Conservation (phyloP, 37 sponge, comb jelly and placozoan species). For the Tethya wilhelma region DNA sequence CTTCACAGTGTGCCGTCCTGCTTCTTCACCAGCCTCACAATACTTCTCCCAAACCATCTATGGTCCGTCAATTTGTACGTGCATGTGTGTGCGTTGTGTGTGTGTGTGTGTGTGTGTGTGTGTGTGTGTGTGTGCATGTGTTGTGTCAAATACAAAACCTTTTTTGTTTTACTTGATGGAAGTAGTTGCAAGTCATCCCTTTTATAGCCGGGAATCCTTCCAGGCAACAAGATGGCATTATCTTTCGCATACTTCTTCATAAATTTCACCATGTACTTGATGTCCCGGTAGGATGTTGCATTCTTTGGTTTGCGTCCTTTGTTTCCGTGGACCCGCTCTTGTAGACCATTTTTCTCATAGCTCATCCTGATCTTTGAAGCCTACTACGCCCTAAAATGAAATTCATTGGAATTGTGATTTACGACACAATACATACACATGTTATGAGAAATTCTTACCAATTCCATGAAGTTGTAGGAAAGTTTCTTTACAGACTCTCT, state of each 20-base stretch:
- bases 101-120: too few species aligned
- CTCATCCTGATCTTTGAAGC: neutral
- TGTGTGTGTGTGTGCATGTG: too few species aligned
- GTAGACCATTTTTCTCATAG: neutral
- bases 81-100: too few species aligned
- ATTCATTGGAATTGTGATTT: too few species aligned
- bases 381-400: too few species aligned
- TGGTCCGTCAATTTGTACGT: neutral
- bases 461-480: too few species aligned
- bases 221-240: slow-evolving; percentile 14
- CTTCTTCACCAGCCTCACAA: neutral
- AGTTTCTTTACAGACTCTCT: too few species aligned
- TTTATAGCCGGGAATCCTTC: slow-evolving; percentile 8
- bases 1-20: neutral
- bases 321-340: slow-evolving; percentile 4
- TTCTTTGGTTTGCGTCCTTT: neutral
- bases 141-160: too few species aligned
- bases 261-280: slow-evolving; percentile 8
- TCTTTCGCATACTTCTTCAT: slow-evolving; percentile 8
- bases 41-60: neutral
- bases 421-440: too few species aligned
- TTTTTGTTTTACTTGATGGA: slow-evolving; percentile 10
- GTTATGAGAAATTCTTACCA: too few species aligned
- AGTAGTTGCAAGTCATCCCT: slow-evolving; percentile 4
- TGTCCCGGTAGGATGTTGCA: neutral